Conservation (phyloP, 2,113 vertebrate species). For the Atrichornis clamosus region DNA sequence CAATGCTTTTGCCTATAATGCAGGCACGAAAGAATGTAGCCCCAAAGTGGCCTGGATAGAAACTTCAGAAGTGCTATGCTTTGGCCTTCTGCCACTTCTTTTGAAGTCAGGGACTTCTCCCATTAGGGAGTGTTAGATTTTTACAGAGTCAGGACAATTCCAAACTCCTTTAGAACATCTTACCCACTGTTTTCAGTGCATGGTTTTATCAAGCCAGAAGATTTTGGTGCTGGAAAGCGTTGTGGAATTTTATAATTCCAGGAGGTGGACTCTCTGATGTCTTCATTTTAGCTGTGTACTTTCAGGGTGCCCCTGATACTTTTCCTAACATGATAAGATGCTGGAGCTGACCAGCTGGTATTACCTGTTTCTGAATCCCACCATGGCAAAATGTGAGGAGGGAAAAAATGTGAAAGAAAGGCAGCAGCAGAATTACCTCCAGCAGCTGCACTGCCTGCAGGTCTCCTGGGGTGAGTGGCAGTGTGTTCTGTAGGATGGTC, state of each 20-base stretch:
- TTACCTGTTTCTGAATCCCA: not conserved
- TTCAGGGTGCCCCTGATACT: not conserved
- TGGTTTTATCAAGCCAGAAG: not conserved
- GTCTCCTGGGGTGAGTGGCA: not conserved
- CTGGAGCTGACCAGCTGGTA: not conserved
- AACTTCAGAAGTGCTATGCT: not conserved
- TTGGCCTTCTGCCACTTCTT: not conserved
- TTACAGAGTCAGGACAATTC: not conserved
- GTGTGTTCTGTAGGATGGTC: not conserved
- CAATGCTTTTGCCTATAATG: not conserved
- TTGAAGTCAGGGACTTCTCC: not conserved
- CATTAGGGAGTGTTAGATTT: not conserved
- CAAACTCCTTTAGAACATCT: not conserved
- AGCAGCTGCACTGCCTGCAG: not conserved
- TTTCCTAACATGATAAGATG: not conserved
- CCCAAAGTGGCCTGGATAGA: not conserved
- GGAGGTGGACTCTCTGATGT: not conserved
- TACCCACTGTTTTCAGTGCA: not conserved
- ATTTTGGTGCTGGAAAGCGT: not conserved
- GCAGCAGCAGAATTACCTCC: not conserved
- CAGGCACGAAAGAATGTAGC: not conserved
- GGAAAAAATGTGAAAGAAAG: not conserved
- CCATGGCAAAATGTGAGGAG: not conserved
- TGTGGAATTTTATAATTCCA: not conserved
- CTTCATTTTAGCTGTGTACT: not conserved